Evolutionary conservation across 2,797 vertebrate genomes (phyloP).

Genomic region (Chelon auratus): DNA sequence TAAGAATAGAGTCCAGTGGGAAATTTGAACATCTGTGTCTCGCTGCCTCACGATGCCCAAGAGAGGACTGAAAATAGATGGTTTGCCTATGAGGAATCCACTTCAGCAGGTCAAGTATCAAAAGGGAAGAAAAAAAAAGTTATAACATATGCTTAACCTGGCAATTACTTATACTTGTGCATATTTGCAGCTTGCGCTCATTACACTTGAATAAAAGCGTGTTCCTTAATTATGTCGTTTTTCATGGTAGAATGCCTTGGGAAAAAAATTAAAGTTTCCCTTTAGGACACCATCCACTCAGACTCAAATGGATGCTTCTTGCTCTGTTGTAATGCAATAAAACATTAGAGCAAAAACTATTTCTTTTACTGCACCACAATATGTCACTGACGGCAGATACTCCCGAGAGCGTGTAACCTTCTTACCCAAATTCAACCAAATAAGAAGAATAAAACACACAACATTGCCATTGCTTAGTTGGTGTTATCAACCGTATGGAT

Average conservation of each 20-base stretch:
- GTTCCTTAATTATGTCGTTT: constrained; percentile 21
- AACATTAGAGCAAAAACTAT: not conserved
- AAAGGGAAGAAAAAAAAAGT: constrained; percentile 8
- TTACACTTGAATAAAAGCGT: constrained; percentile 36
- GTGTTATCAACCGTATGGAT: not conserved
- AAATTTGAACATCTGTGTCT: constrained; percentile 76
- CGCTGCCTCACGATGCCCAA: constrained; percentile 51
- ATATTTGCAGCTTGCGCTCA: constrained; percentile 24
- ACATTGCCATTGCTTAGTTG: not conserved
- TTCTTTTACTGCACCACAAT: not conserved
- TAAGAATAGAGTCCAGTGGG: constrained; percentile 72
- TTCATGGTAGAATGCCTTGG: constrained; percentile 23
- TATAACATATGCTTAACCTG: constrained; percentile 53
- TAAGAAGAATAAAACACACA: too few species aligned
- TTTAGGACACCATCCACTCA: constrained; percentile 17
- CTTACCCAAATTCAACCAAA: not conserved
- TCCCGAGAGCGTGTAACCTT: not conserved
- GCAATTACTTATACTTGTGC: constrained; percentile 40
- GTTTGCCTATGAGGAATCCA: constrained; percentile 52
- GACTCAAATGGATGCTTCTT: not conserved
- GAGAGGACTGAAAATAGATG: constrained; percentile 73
- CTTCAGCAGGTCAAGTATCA: constrained; percentile 52
- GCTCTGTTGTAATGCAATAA: not conserved
- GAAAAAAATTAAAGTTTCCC: constrained; percentile 1
- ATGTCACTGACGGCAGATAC: not conserved